Evolutionary conservation across 2,888 invertebrate species (phyloP).

Genomic region (Melanchra persicariae): DNA sequence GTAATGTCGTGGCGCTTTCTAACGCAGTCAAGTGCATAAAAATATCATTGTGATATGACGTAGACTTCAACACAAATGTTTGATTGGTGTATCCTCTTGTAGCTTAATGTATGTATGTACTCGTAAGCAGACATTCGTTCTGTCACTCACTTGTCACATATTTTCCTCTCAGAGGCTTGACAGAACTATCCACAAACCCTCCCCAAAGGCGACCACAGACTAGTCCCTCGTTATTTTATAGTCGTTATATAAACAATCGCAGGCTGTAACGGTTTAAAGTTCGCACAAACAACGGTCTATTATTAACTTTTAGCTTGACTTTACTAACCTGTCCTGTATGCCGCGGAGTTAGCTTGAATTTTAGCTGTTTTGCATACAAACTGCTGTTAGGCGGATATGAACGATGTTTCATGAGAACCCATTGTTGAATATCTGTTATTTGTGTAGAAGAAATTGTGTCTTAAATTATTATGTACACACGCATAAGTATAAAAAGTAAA

Average conservation of each 20-base stretch:
- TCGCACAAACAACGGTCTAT: slow-evolving; percentile 57
- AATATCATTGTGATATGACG: no score
- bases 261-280: slow-evolving; percentile 58
- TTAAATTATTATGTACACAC: no score
- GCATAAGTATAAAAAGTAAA: no score
- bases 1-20: no score
- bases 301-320: slow-evolving; percentile 63
- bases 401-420: background rate
- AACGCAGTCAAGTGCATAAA: no score
- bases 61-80: no score
- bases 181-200: slow-evolving; percentile 21
- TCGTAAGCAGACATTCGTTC: no score
- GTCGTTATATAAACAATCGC: slow-evolving; percentile 59
- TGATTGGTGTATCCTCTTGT: no score
- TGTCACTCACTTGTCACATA: background rate
- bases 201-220: background rate
- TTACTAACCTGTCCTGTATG: slow-evolving; percentile 30
- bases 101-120: no score
- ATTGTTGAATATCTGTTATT: background rate
- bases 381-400: background rate
- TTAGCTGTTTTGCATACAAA: slow-evolving; percentile 34
- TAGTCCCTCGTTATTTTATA: slow-evolving; percentile 38
- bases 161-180: slow-evolving; percentile 35
- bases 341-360: slow-evolving; percentile 10
- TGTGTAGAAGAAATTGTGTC: background rate